Percentiles rank a stretch among this genome's conserved stretches.
phyloP scores from a whole-genome alignment of 2,888 invertebrate species.

The Apotomis betuletana region DNA sequence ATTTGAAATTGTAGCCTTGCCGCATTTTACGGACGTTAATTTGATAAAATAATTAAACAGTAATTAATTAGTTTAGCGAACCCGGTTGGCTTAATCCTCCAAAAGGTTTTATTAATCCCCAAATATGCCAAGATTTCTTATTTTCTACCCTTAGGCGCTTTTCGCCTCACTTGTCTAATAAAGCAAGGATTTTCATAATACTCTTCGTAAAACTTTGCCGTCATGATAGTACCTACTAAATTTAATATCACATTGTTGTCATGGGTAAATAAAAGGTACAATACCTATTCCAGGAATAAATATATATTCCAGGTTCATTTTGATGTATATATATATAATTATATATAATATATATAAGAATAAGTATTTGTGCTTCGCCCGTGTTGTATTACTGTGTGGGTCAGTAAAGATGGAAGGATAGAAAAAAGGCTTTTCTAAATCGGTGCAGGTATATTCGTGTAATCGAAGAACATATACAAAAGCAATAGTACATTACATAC shows the following conservation, averaged over 20 bases:
- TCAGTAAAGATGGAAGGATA: too few relatives aligned
- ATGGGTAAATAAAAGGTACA: neutral
- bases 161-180: conserved; percentile 10
- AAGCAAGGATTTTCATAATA: neutral
- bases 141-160: conserved; percentile 1
- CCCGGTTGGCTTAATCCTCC: neutral
- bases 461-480: too few relatives aligned
- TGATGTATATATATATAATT: too few relatives aligned
- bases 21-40: neutral
- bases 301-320: too few relatives aligned
- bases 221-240: neutral
- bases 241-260: neutral
- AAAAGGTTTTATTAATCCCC: conserved; percentile 7
- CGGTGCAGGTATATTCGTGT: too few relatives aligned
- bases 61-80: conserved; percentile 1
- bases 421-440: too few relatives aligned
- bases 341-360: too few relatives aligned
- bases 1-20: neutral
- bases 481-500: too few relatives aligned
- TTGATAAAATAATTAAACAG: conserved; percentile 6
- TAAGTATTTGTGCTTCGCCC: too few relatives aligned
- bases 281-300: too few relatives aligned
- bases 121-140: neutral
- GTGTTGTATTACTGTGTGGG: too few relatives aligned
- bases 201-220: neutral